Base-by-base conservation (phyloP, 2,888 invertebrate genomes). In the Agapostemon virescens region DNA sequence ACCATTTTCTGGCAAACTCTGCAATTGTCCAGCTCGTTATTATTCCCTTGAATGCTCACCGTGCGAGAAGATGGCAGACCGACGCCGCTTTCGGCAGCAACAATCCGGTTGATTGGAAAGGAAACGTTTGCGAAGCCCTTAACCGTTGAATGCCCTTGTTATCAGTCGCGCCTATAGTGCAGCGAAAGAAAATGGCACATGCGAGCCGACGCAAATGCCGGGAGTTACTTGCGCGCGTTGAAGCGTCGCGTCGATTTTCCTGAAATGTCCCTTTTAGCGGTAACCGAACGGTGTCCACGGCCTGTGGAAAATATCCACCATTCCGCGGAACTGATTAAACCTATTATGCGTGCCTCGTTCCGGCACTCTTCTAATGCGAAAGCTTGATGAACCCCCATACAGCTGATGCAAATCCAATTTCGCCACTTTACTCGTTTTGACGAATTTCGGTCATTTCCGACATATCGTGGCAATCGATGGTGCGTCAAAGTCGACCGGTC, bases 141-240 rank as follows among this genome's bases (percentile, higher is more conserved):
- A 90, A 89, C 78, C 79, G 85, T 82, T 90, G 89, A 86, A 91
- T 90, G 74, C 89, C 90, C 85, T 92, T 90, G 88, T 91, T 91
- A 84, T 90, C 88, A 58, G 75, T 13, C 49, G 67, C 66, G 71
- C 63, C 30, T 30, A 30, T 45, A 45, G 58, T 49, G 69, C 63
- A n/a, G 33, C 49, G 26, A 74, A 83, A 81, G 70, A 70, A 70
- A 69, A 64, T 26, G 36, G 30, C 20, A 45, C 69, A 74, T 42
- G 36, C 49, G 30, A 63, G 63, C 49, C 58, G 68, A 77, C 40
- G 67, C 66, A 61, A 78, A 77, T 72, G 26, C 23, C 61, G 73
- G 70, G 79, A 79, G 72, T 79, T 74, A 61, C 30, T 2, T 23
- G 7, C 30, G 26, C 38, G 52, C 49, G n/a, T 9, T 20, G 17